A percentile compares a stretch with the other conserved stretches of the same genome.
phyloP scores from a whole-genome alignment of 2,113 vertebrate genomes.

The Psephotus haematonotus region DNA sequence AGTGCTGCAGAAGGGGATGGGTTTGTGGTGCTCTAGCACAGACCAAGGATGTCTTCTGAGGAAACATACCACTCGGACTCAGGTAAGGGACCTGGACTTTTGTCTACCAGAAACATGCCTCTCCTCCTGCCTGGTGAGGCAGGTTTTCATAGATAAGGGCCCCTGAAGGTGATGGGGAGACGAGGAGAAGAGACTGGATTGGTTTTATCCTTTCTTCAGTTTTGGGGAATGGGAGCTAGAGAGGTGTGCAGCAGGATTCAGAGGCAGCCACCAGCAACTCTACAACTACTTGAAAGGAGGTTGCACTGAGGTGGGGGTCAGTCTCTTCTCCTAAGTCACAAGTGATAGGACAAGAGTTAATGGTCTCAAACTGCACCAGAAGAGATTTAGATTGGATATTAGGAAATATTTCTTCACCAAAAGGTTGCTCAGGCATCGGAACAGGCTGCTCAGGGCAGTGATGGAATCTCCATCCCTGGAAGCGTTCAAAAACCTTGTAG shows the following conservation, averaged over 20 bases:
- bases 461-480: neutral
- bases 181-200: neutral
- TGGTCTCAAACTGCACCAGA: neutral
- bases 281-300: neutral
- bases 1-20: neutral
- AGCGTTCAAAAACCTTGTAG: neutral
- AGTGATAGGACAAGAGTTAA: neutral
- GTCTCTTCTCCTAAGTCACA: neutral
- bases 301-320: neutral
- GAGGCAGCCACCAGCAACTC: neutral
- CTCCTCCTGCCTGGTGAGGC: neutral
- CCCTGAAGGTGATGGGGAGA: neutral
- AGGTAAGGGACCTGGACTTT: neutral
- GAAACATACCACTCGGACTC: neutral
- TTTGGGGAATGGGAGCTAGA: neutral
- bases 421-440: neutral
- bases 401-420: no score
- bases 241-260: neutral
- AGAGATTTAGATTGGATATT: neutral
- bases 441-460: neutral
- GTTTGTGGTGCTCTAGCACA: neutral
- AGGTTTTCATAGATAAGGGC: neutral
- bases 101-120: fast-evolving
- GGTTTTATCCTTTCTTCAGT: neutral
- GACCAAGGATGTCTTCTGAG: neutral